Percentiles rank a stretch among this genome's conserved stretches.
These are phyloP conservation scores for Argyrosomus japonicus DNA, from an alignment of 2,113 vertebrate genomes.

Conservation along the genomic window DNA sequence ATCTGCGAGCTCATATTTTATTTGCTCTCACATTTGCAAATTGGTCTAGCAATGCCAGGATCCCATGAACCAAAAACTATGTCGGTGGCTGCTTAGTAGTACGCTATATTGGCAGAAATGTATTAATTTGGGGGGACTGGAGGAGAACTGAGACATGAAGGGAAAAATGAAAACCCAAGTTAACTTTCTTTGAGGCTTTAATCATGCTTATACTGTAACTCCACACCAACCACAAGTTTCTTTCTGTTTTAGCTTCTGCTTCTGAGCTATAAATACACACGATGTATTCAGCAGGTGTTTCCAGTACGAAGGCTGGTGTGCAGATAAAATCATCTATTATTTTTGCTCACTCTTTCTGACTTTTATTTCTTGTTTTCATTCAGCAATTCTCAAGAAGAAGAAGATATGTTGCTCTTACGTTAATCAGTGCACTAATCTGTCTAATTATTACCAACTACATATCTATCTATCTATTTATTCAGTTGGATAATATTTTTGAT, in stretches of 20 bases:
- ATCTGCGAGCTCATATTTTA: no score
- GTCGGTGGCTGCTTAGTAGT: background rate
- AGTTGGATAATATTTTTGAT: background rate
- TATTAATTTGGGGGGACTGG: background rate
- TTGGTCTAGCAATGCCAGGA: no score
- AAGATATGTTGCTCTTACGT: background rate
- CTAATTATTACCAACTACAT: background rate
- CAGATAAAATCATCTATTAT: conserved; percentile 2
- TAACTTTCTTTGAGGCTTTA: background rate
- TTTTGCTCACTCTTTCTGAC: background rate
- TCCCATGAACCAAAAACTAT: conserved; percentile 1
- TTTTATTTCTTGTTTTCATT: background rate
- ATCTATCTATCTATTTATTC: background rate
- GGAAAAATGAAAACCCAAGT: conserved; percentile 2
- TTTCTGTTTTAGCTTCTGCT: conserved; percentile 22
- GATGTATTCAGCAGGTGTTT: conserved; percentile 34
- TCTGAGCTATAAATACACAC: conserved; percentile 34
- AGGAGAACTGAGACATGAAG: background rate
- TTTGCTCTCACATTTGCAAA: background rate
- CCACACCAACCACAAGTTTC: conserved; percentile 28
- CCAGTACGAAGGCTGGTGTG: background rate
- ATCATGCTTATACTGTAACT: conserved; percentile 25
- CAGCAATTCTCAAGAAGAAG: background rate
- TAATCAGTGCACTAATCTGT: background rate
- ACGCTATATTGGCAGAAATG: background rate